Conservation (phyloP, 1,140 invertebrate species). For the Lamellibrachia luymesi region DNA sequence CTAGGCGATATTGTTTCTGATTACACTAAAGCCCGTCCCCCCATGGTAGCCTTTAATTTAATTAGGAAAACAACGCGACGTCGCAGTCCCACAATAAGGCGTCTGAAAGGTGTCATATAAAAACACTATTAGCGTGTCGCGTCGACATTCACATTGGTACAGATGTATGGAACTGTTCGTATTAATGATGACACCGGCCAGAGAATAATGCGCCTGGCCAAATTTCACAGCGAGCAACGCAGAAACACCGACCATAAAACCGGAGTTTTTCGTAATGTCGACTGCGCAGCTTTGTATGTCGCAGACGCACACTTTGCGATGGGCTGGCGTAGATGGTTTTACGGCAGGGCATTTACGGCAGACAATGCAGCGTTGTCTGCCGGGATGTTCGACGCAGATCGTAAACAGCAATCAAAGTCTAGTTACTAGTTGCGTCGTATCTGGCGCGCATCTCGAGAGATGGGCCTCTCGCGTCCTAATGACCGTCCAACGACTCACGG, state of each 20-base stretch:
- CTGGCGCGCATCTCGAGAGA: neutral
- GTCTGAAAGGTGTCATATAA: neutral
- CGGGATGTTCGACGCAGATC: neutral
- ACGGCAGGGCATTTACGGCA: neutral
- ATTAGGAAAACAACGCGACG: neutral
- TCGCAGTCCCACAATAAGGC: neutral
- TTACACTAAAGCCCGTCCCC: too few relatives aligned
- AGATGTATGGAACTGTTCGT: neutral
- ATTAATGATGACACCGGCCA: neutral
- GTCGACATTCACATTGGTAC: neutral
- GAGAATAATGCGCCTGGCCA: neutral
- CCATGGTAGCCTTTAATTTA: neutral
- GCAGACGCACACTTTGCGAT: neutral
- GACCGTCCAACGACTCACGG: neutral
- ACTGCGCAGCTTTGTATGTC: neutral
- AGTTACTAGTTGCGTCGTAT: conserved; percentile 1
- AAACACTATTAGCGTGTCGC: neutral
- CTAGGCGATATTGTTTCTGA: too few relatives aligned
- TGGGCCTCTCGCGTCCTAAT: neutral
- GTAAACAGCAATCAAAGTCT: conserved; percentile 5
- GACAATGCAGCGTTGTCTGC: neutral
- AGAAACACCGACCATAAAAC: neutral
- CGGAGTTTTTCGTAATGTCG: neutral
- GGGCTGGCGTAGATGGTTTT: neutral
- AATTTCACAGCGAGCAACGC: neutral